Conservation (phyloP, 2,888 invertebrate species). For the Drosophila peninsularis region DNA sequence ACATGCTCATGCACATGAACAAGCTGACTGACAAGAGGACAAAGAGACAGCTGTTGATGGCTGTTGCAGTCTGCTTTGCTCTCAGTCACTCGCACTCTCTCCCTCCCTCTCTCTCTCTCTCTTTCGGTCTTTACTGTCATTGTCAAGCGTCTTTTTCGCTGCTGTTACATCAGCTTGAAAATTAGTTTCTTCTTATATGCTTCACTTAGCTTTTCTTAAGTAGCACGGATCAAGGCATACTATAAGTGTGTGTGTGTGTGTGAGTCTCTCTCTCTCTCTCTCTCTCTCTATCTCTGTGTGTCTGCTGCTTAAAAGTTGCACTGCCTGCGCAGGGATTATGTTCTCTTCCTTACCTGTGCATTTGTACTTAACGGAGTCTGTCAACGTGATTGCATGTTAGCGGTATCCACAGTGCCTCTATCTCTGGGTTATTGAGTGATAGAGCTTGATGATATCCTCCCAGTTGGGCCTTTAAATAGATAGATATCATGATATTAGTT, state of each 20-base stretch:
- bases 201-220: slow-evolving; percentile 80
- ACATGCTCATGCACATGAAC: not conserved
- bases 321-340: slow-evolving; percentile 61
- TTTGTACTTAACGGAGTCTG: slow-evolving; percentile 73
- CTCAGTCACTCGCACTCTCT: not conserved
- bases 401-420: slow-evolving; percentile 29
- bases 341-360: slow-evolving; percentile 67
- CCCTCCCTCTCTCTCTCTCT: slow-evolving; percentile 9
- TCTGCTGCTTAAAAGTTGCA: slow-evolving; percentile 52
- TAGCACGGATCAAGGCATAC: slow-evolving; percentile 72
- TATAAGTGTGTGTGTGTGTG: slow-evolving; percentile 12
- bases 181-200: slow-evolving; percentile 80
- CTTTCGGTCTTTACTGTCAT: slow-evolving; percentile 28
- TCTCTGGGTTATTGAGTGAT: too few species aligned
- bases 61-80: slow-evolving; percentile 23
- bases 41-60: slow-evolving; percentile 54
- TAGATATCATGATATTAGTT: not conserved
- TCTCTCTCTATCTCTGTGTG: slow-evolving; percentile 22
- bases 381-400: slow-evolving; percentile 76
- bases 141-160: slow-evolving; percentile 38
- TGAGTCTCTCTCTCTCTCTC: slow-evolving; percentile 21
- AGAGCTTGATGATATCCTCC: too few species aligned
- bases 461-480: too few species aligned
- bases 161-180: slow-evolving; percentile 77
- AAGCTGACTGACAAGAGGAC: slow-evolving; percentile 24